Percentiles rank a stretch among this genome's conserved stretches.
Conservation (phyloP, 1,140 invertebrate species). For the Magallana angulata region DNA sequence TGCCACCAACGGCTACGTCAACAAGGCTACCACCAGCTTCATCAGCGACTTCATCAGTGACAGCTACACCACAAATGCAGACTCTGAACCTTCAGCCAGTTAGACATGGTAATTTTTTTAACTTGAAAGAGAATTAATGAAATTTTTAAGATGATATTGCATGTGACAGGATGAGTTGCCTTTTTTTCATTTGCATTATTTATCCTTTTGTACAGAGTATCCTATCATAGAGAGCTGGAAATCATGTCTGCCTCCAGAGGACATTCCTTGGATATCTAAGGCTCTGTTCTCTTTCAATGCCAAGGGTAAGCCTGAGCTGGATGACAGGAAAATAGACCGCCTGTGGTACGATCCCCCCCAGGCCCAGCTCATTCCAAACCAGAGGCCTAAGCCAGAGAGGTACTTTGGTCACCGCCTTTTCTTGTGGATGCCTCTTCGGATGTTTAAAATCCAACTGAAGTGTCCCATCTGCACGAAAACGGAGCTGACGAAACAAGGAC, state of each 20-base stretch:
- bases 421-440: constrained; percentile 32
- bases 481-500: background rate
- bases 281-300: constrained; percentile 17
- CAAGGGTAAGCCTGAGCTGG: constrained; percentile 33
- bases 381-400: constrained; percentile 8
- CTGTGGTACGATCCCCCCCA: constrained; percentile 25
- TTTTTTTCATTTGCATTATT: too few species aligned
- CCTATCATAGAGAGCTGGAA: constrained; percentile 37
- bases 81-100: too few species aligned
- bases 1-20: too few species aligned
- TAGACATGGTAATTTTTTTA: too few species aligned
- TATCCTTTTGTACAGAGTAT: background rate
- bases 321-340: constrained; percentile 27
- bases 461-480: background rate
- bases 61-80: too few species aligned
- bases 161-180: too few species aligned
- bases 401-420: constrained; percentile 40
- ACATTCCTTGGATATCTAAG: constrained; percentile 33
- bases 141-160: too few species aligned
- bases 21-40: too few species aligned
- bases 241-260: background rate
- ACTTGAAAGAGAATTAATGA: too few species aligned
- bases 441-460: constrained; percentile 2
- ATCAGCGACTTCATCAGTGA: too few species aligned
- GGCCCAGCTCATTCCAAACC: background rate